phyloP scores from a whole-genome alignment of 2,797 vertebrate species.

The Propithecus perrieri region DNA sequence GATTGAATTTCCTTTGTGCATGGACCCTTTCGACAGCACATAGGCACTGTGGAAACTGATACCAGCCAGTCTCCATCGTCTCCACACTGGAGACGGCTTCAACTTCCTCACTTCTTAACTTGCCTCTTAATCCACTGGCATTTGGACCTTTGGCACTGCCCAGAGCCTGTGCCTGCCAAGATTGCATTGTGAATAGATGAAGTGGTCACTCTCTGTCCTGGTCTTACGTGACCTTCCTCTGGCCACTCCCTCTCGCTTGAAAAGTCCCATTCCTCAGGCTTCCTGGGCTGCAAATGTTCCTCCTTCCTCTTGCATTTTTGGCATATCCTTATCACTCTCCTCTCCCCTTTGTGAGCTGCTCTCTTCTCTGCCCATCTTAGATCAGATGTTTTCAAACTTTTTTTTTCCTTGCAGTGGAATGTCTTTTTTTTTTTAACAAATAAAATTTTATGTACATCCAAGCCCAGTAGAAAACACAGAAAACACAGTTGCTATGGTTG shows the following conservation, averaged over 20 bases:
- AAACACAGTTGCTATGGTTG: neutral
- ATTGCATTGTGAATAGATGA: neutral
- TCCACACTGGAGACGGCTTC: neutral
- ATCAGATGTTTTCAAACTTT: neutral
- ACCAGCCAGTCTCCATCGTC: neutral
- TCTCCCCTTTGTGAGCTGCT: neutral
- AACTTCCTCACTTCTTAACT: neutral
- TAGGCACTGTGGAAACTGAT: neutral
- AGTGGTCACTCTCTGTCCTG: neutral
- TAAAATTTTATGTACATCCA: neutral
- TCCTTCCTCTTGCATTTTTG: neutral
- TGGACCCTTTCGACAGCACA: neutral
- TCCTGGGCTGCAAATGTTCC: neutral
- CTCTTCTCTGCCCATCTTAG: neutral
- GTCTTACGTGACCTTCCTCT: neutral
- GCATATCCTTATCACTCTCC: neutral
- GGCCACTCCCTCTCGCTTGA: neutral
- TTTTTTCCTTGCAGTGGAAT: neutral
- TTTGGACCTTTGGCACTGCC: neutral
- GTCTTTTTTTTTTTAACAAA: neutral
- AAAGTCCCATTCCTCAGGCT: neutral
- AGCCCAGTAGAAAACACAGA: neutral
- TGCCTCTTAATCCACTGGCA: neutral
- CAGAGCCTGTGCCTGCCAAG: neutral
- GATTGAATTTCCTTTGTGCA: neutral